phyloP scores from a whole-genome alignment of 2,113 vertebrate genomes.

The Sylvietta virens region DNA sequence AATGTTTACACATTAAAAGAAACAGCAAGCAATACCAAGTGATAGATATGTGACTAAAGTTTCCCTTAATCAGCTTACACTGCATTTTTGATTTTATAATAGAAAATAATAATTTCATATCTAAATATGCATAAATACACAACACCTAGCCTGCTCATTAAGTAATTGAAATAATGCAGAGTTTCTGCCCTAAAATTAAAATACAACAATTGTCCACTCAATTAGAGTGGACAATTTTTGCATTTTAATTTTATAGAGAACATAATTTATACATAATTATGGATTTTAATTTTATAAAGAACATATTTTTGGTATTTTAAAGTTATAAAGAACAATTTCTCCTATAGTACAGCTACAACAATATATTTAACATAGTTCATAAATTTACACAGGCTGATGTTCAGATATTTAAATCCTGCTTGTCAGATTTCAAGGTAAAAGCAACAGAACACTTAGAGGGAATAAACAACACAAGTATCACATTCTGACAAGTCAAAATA shows the following conservation, averaged over 20 bases:
- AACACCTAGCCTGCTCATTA: not conserved
- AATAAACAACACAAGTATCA: not conserved
- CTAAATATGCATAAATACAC: not conserved
- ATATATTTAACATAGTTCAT: not conserved
- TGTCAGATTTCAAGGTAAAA: constrained; percentile 13
- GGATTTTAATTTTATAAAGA: not conserved
- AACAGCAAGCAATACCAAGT: not conserved
- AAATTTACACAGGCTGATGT: not conserved
- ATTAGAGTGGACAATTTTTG: not conserved
- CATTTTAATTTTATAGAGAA: not conserved
- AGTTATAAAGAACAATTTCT: not conserved
- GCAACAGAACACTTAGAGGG: not conserved
- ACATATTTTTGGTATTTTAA: not conserved
- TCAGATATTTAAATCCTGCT: not conserved
- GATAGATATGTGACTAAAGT: not conserved
- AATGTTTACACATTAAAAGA: not conserved
- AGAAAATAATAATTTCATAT: not conserved
- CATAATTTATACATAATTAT: not conserved
- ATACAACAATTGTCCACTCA: not conserved
- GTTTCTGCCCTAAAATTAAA: not conserved
- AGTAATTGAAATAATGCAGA: not conserved
- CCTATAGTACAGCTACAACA: not conserved
- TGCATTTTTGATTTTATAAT: not conserved
- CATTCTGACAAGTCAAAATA: constrained; percentile 28
- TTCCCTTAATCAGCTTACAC: not conserved